A percentile compares a stretch with the other conserved stretches of the same genome.
Conservation (phyloP, 2,113 vertebrate species). For the Cynopterus brachyotis region DNA sequence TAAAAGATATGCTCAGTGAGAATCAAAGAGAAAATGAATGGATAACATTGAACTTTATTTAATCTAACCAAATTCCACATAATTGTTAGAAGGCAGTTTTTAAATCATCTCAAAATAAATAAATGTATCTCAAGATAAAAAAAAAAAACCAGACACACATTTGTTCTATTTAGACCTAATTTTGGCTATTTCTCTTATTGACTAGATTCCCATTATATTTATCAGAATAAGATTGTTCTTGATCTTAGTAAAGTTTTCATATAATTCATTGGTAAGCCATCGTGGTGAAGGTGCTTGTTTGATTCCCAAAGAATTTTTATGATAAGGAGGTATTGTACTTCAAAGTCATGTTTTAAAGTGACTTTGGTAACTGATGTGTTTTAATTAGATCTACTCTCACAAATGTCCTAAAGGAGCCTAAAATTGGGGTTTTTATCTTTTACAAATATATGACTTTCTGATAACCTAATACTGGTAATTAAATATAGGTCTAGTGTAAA, state of each 20-base stretch:
- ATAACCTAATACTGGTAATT: constrained; percentile 78
- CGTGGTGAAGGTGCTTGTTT: neutral
- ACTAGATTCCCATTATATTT: constrained; percentile 14
- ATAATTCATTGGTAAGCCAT: neutral
- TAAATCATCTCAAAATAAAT: constrained; percentile 4
- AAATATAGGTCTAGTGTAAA: constrained; percentile 71
- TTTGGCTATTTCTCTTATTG: constrained; percentile 38
- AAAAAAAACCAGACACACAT: neutral
- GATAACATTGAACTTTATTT: neutral
- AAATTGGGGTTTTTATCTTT: constrained; percentile 68
- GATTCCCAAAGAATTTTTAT: constrained; percentile 44
- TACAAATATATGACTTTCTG: constrained; percentile 66
- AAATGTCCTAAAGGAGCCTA: constrained; percentile 60
- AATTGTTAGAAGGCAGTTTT: constrained; percentile 11
- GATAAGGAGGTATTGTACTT: constrained; percentile 46
- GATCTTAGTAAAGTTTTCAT: constrained; percentile 37
- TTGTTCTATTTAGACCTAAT: constrained; percentile 6
- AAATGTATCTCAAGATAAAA: constrained; percentile 1
- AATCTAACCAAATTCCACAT: neutral
- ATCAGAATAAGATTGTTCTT: neutral
- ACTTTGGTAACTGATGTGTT: constrained; percentile 61
- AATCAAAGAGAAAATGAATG: neutral
- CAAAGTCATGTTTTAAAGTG: constrained; percentile 26
- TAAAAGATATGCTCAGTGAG: neutral
- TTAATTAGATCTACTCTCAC: constrained; percentile 73